Conservation (phyloP, 2,888 invertebrate genomes). For the Nymphalis c-album region DNA sequence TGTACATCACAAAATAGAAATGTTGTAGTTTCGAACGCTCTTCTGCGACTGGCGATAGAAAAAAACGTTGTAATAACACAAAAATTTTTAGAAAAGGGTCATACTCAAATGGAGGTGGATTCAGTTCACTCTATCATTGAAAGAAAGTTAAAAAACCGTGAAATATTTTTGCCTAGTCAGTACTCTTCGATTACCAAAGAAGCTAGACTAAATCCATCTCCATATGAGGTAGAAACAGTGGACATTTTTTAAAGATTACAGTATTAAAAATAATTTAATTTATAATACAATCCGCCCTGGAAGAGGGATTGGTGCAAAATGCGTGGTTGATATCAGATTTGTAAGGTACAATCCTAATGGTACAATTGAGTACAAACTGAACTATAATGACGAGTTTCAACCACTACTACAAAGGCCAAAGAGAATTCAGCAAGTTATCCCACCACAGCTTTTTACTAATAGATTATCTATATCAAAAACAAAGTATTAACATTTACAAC, state of each 20-base stretch:
- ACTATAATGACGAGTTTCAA: neutral
- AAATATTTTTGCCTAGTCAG: too few relatives aligned
- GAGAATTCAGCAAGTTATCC: neutral
- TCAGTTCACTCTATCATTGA: too few relatives aligned
- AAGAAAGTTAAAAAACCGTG: too few relatives aligned
- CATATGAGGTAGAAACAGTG: too few relatives aligned
- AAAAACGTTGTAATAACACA: too few relatives aligned
- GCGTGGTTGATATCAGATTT: conserved; percentile 30
- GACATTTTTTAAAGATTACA: conserved; percentile 29
- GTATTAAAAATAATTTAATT: conserved; percentile 24
- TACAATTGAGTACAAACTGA: conserved; percentile 22
- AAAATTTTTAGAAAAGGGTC: too few relatives aligned
- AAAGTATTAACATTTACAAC: conserved; percentile 31
- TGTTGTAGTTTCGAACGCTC: too few relatives aligned
- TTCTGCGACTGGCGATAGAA: too few relatives aligned
- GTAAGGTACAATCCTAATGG: conserved; percentile 32
- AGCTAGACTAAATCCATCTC: too few relatives aligned
- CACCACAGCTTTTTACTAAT: conserved; percentile 24
- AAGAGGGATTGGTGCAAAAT: conserved; percentile 15
- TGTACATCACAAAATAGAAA: too few relatives aligned
- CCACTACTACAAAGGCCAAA: neutral
- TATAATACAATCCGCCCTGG: conserved; percentile 20
- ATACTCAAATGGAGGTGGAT: too few relatives aligned
- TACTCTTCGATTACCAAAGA: too few relatives aligned
- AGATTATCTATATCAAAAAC: conserved; percentile 17